Evolutionary conservation across 2,797 vertebrate species (phyloP), one percentile per base, ranked within the genome.

Genomic region (Anisognathus igniventris): DNA sequence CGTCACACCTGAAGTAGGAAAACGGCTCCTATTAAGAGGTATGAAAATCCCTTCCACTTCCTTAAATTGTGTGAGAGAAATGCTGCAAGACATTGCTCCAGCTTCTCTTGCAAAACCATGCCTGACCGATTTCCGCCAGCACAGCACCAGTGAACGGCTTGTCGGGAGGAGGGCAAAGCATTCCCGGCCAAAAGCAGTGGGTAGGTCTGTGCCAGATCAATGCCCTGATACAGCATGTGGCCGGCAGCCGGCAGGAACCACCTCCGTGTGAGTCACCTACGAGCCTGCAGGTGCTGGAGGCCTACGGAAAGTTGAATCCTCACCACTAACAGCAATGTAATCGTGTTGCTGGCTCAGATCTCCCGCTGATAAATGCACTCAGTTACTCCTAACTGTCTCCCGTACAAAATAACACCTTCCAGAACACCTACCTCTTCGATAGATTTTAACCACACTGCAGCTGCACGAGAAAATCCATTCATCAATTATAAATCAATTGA

Each of bases 401-500:
- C 6, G 33, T 90, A 92, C 93, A 94, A 93, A 96, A 80, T 91
- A 94, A 89, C 94, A 92, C 90, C 93, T 94, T 57, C 58, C 89
- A 90, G 84, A 75, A 92, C 93, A 95, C 65, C 86, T 95, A 89
- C 47, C 54, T 90, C 91, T 85, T 88, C 86, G 57, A 80, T 33
- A 92, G 96, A 82, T 95, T 92, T 91, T 91, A 95, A 90, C 83
- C 53, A 77, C 1, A 1, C 66, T 68, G 68, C 91, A 94, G 72
- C 78, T 88, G 78, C 89, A 91, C 51, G 7, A 90, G 94, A 83
- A 96, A 96, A 96, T 93, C 84, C 72, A 88, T 95, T 94, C 84
- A 96, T 96, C 94, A 96, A 96, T 95, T 96, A 93, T 95, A 96
- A 93, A 96, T 96, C 92, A 86, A 78, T 90, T 81, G 76, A 92